Evolutionary conservation across 2,797 vertebrate genomes (phyloP), one percentile per base, ranked within the genome.

Genomic region (Kryptopterus vitreolus): DNA sequence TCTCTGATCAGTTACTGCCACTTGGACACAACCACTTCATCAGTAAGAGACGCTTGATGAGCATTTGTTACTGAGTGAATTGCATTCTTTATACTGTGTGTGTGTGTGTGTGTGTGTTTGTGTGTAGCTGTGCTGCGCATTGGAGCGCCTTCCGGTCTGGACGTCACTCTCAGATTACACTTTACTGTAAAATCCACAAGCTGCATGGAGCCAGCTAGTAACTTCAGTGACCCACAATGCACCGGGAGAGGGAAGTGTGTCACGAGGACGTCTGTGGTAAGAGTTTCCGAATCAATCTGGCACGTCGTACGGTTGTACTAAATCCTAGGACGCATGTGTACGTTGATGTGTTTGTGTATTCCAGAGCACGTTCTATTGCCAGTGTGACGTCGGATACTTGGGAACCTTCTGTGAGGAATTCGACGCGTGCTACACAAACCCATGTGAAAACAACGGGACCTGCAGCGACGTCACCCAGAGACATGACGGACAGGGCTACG

Each of bases 11-110:
- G 85, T 91, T 93, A 79, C 91, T 99, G 31, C 89, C 91, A 0
- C 89, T 98, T 82, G 98, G 97, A 85, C 95, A 94, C 87, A 98
- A 98, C 90, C 96, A 96, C 91, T 99, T 99, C 80, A 95, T 99
- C 50, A 96, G 98, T 99, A 93, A 96, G 95, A 83, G n/a, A 62
- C 20, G 65, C 2, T 13, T 38, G 12, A 48, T n/a, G n/a, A n/a
- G n/a, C 48, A 52, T 70, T 70, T 35, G 12, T 50, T 50, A 63
- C 10, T n/a, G 16, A 6, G 3, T 62, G 8, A n/a, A n/a, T n/a
- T n/a, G 15, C 12, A 61, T 50, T 26, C 8, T 81, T 12, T 20
- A 35, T 24, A 57, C 77, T 71, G 31, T 82, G 53, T 75, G 69
- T 69, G 38, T 35, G 33, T 63, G 52, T 77, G 52, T 75, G 33